Base-by-base conservation (phyloP, 2,797 vertebrate species). In the Acipenser ruthenus region DNA sequence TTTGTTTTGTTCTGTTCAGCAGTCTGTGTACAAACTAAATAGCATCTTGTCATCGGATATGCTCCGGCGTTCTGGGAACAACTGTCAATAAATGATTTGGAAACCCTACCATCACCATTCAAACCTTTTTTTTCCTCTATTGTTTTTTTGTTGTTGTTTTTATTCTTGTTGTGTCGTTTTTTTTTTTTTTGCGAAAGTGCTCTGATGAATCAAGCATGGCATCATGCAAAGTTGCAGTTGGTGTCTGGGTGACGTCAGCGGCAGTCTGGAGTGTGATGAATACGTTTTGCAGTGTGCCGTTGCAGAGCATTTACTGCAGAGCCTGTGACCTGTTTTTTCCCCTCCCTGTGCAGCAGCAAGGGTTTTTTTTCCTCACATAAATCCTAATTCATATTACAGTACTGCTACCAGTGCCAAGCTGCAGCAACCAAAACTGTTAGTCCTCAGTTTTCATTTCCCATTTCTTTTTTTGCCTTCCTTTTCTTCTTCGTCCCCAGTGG, bases 111-210 rank as follows among this genome's bases (percentile, higher is more conserved):
- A 1, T 37, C 37, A 37, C 37, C 37, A 37, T 37, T 37, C 37
- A 37, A 37, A 37, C 37, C 37, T 37, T 37, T 37, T 37, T 37
- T 37, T 37, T 37, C 5, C 37, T 37, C 37, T 37, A 53, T 50
- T 60, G 11, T 11, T 0, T 65, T 47, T 50, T 51, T 49, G 10
- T n/a, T 37, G 11, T 50, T 55, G 12, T 4, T 60, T 65, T 11
- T 13, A 10, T 72, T 62, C 70, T 72, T 65, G 71, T 67, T 75
- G 66, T 37, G 37, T 73, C 71, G 69, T 60, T 15, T 4, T 65
- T 69, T 18, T 18, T 74, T 71, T 72, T 82, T 70, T 70, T 74
- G 71, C 66, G 47, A 73, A 68, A 66, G 69, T 52, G 67, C 9
- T 56, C n/a, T 55, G 70, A 68, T 50, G 71, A 68, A 65, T 56